These are phyloP conservation scores for Prolemur simus DNA, from an alignment of 2,113 vertebrate species.

Conservation along the genomic window DNA sequence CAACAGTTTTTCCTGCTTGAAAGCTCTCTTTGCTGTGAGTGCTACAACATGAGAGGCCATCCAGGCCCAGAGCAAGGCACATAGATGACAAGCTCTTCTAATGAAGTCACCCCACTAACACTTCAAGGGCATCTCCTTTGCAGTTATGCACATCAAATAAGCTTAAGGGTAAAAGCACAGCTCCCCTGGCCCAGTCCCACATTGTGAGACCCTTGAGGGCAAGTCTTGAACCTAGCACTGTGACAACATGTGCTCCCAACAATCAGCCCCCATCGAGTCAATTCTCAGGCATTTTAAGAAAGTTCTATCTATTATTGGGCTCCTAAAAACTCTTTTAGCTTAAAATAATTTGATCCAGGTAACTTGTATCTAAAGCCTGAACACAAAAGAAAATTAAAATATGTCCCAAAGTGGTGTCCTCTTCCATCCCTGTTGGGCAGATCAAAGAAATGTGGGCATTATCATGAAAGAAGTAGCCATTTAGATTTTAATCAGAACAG, in stretches of 20 bases:
- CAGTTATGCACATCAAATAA: not conserved
- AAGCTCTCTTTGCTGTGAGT: not conserved
- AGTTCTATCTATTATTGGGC: not conserved
- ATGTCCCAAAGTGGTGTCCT: not conserved
- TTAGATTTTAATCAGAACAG: constrained; percentile 39
- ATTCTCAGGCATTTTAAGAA: not conserved
- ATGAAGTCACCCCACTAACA: not conserved
- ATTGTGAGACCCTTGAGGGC: not conserved
- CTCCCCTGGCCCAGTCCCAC: not conserved
- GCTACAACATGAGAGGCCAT: not conserved
- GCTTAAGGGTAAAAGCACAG: not conserved
- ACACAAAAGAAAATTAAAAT: constrained; percentile 53
- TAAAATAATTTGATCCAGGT: constrained; percentile 10
- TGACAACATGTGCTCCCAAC: not conserved
- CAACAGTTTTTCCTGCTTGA: not conserved
- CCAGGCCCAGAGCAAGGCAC: not conserved
- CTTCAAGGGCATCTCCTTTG: not conserved
- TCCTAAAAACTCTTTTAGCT: constrained; percentile 1
- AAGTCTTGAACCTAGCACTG: not conserved
- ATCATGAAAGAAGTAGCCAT: not conserved
- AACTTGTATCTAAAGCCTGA: constrained; percentile 32
- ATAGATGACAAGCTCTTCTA: not conserved
- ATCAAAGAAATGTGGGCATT: not conserved
- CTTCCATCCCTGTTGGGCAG: not conserved
- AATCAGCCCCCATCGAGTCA: not conserved